A percentile compares a stretch with the other conserved stretches of the same genome.
Evolutionary conservation across 2,113 vertebrate genomes (phyloP).

Genomic region (Tinamus guttatus): DNA sequence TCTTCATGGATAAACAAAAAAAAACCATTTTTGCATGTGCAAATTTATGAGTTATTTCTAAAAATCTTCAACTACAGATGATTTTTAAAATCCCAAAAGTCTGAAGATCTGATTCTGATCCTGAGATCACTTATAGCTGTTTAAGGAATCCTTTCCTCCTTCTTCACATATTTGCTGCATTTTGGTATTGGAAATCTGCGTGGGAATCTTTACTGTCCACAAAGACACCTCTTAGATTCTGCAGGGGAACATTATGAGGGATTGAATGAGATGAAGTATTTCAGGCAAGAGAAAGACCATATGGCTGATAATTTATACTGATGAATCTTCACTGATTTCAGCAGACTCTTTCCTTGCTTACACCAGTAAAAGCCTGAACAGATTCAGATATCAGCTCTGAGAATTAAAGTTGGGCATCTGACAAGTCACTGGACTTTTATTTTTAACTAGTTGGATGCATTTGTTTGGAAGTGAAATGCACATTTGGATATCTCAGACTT

Average conservation of each 20-base stretch:
- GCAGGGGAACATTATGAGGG: background rate
- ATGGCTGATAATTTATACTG: background rate
- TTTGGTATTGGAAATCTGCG: background rate
- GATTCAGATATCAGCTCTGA: background rate
- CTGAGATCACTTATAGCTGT: background rate
- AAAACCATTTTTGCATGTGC: background rate
- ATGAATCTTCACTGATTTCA: background rate
- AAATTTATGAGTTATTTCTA: background rate
- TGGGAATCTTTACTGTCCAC: background rate
- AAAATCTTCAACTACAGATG: background rate
- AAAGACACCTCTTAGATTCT: background rate
- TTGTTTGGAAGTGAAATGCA: background rate
- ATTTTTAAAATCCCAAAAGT: background rate
- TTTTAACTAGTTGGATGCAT: constrained; percentile 3
- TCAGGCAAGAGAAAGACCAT: constrained; percentile 2
- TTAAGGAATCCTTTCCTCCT: background rate
- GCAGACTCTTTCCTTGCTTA: background rate
- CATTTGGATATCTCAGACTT: background rate
- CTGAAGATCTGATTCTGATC: background rate
- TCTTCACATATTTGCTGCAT: background rate
- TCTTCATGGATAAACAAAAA: background rate
- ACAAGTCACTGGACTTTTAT: background rate
- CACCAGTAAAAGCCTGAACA: background rate
- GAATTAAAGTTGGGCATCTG: background rate
- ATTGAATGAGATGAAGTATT: background rate